Percentiles rank a stretch among this genome's conserved stretches.
These are phyloP conservation scores for Puma concolor DNA, from an alignment of 2,113 vertebrate genomes.

Conservation along the genomic window DNA sequence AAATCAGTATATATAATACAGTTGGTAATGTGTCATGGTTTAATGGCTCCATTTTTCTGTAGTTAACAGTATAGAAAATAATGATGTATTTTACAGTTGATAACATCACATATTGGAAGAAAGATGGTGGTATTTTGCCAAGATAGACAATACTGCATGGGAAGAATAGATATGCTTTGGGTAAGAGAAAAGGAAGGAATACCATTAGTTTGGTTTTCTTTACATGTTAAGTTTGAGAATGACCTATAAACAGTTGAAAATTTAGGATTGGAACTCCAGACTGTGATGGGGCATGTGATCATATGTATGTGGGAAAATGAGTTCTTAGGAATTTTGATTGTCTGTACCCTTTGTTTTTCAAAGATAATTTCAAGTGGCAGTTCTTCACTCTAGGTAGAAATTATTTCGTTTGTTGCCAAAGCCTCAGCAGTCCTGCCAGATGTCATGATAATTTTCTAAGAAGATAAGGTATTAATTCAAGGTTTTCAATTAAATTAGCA, in stretches of 20 bases:
- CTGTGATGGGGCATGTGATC: neutral
- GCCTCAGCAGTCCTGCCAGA: slow-evolving; percentile 2
- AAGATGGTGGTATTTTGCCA: slow-evolving; percentile 35
- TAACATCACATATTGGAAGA: slow-evolving; percentile 34
- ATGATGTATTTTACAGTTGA: slow-evolving; percentile 25
- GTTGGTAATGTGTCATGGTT: neutral
- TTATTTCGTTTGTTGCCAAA: slow-evolving; percentile 51
- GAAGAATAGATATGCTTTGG: slow-evolving; percentile 15
- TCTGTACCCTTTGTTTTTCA: slow-evolving; percentile 39
- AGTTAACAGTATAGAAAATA: slow-evolving; percentile 47
- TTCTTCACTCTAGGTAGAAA: slow-evolving; percentile 39
- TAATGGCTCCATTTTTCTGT: slow-evolving; percentile 12
- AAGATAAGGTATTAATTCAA: slow-evolving; percentile 83
- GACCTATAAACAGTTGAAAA: slow-evolving; percentile 23
- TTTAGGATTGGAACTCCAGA: neutral
- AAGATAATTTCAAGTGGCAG: slow-evolving; percentile 46
- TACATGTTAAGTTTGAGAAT: neutral
- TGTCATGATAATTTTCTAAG: slow-evolving; percentile 78
- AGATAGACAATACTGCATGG: neutral
- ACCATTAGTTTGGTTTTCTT: neutral
- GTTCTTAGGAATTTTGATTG: slow-evolving; percentile 34
- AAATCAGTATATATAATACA: neutral
- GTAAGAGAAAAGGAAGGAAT: neutral
- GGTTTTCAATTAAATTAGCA: slow-evolving; percentile 82
- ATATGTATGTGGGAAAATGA: slow-evolving; percentile 53